Percentiles rank a stretch among this genome's conserved stretches.
Conservation (phyloP, 37 sponge, comb jelly and placozoan genomes). For the Ephydatia muelleri region DNA sequence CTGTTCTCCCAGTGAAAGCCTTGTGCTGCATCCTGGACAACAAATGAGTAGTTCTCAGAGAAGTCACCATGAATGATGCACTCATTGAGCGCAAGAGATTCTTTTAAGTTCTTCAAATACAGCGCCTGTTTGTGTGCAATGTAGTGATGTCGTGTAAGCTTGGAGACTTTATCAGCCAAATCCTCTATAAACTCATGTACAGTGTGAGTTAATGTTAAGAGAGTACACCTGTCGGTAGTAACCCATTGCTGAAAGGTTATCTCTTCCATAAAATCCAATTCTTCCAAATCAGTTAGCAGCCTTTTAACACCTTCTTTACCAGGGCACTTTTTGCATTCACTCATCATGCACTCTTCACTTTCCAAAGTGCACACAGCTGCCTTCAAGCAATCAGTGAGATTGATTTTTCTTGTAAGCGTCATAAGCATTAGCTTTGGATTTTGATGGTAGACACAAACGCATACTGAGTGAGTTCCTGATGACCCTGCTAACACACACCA, state of each 20-base stretch:
- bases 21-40: conserved; percentile 54
- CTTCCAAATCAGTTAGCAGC: not conserved
- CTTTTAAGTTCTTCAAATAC: conserved; percentile 21
- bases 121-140: conserved; percentile 18
- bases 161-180: conserved; percentile 21
- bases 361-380: conserved; percentile 28
- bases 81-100: conserved; percentile 15
- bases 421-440: conserved; percentile 41
- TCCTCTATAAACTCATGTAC: conserved; percentile 20
- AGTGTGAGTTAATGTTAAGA: conserved; percentile 11
- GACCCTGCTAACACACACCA: conserved; percentile 50
- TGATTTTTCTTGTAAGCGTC: not conserved
- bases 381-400: conserved; percentile 18
- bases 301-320: conserved; percentile 17
- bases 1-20: conserved; percentile 64
- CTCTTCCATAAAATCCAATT: conserved; percentile 17
- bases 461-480: not conserved
- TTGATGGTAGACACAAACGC: conserved; percentile 22
- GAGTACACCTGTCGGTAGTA: conserved; percentile 28
- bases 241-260: conserved; percentile 6
- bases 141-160: conserved; percentile 9
- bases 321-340: conserved; percentile 20
- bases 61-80: conserved; percentile 37
- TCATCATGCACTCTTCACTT: conserved; percentile 16
- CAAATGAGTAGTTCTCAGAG: conserved; percentile 57